Base-by-base conservation (phyloP, 2,113 vertebrate species). In the Phrynosoma blainvillii region DNA sequence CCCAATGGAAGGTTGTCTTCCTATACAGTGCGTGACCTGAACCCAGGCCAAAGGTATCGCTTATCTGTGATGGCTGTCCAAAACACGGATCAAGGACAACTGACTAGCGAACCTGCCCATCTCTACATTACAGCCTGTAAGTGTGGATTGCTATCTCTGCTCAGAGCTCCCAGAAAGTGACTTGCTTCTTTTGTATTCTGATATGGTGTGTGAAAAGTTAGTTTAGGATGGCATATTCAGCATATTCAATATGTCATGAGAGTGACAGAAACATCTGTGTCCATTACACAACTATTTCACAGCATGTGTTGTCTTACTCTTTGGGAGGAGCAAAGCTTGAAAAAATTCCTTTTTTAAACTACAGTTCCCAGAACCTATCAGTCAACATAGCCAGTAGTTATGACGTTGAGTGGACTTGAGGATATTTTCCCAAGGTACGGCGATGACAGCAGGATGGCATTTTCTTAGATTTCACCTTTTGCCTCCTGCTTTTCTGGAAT, bases 71-170 rank as follows among this genome's bases (percentile, higher is more conserved):
- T 96, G 0, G 97, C 98, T 0, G 97, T 99, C 88, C 97, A 96
- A 94, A 97, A 96, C 93, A 96, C 97, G 0, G 98, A 96, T 80
- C 97, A 96, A 2, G 97, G 97, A 20, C 98, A 97, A 90, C 92
- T 98, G 91, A 98, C 98, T 95, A 99, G 98, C 1, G 91, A 96
- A 25, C 98, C 98, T 1, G 95, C 97, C 8, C 97, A 98, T 89
- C 94, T 99, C 68, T 94, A 98, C 20, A 95, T 99, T 94, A 96
- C 95, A 81, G 98, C 99, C 87, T 65, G 98, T 99, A 92, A 98
- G 98, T 97, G 52, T 30, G 2, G 5, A 66, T 0, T 1, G 23
- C 52, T 71, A 1, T 82, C 13, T 23, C 10, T 77, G 25, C 59
- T n/a, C 16, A 71, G 23, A 32, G 70, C 82, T 52, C 11, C 21